Evolutionary conservation across 2,797 vertebrate genomes (phyloP).

Genomic region (Amblyraja radiata): DNA sequence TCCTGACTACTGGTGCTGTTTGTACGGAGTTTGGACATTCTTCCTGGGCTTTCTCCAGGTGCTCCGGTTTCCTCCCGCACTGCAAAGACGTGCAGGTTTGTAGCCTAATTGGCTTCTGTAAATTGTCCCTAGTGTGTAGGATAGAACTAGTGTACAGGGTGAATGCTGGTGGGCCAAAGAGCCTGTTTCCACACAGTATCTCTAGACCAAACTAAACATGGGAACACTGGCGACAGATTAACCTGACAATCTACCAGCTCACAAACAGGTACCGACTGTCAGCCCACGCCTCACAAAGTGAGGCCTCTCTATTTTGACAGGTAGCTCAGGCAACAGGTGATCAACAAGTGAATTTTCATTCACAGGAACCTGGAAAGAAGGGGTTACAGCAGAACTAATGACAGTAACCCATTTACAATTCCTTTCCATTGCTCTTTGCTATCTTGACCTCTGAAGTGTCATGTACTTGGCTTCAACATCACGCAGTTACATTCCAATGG

Average conservation of each 20-base stretch:
- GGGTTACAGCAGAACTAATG: background rate
- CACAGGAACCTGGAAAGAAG: background rate
- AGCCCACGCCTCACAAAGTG: no score
- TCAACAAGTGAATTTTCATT: background rate
- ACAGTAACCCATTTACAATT: background rate
- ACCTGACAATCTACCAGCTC: background rate
- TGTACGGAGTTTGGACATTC: no score
- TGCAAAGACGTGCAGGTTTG: no score
- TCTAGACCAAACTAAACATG: background rate
- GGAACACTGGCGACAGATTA: background rate
- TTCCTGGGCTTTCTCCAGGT: no score
- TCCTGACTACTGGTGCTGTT: no score
- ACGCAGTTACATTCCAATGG: background rate
- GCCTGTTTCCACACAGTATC: no score
- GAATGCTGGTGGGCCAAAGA: no score
- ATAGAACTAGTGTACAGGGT: no score
- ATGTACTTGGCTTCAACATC: background rate
- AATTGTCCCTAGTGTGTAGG: no score
- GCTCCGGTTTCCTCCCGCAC: no score
- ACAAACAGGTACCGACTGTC: background rate
- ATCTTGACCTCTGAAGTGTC: constrained; percentile 17
- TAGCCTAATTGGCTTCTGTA: no score
- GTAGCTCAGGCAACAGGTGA: background rate
- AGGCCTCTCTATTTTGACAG: background rate
- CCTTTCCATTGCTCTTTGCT: background rate